Evolutionary conservation across 1,140 invertebrate species (phyloP), one percentile per base, ranked within the genome.

Genomic region (Pararge aegeria): DNA sequence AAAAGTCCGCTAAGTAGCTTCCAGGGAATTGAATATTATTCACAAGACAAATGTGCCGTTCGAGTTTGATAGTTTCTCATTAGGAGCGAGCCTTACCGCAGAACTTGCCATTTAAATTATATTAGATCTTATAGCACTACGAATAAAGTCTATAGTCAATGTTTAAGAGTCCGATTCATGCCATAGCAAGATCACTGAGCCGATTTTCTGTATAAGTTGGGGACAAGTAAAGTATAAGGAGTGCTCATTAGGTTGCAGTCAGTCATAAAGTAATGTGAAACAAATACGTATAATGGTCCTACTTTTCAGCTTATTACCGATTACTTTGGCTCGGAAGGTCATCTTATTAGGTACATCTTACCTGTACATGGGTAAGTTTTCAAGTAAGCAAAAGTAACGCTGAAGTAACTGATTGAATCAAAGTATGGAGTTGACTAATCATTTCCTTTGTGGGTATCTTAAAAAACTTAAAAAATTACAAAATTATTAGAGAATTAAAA

Each of bases 11-110:
- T 68, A 63, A 60, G 52, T 54, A 63, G 57, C 46, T 54, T 51
- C 54, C 30, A 52, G 66, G 71, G 73, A 70, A 80, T 78, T 75
- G 72, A 78, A 81, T 79, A 78, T 75, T 76, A 75, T 75, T 75
- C 73, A 75, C 70, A 70, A 77, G 74, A 79, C 78, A 81, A 81
- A 79, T 78, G 72, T 73, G 66, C 61, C 61, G 66, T 73, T 64
- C 55, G 58, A 79, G 74, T 81, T 81, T 79, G 68, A 81, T 78
- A 79, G 76, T 81, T 79, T 74, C 78, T 77, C 72, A 78, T 81
- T 78, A 79, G 70, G 54, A 60, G 56, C 52, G 49, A 53, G 58
- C 64, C 53, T 53, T 58, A 49, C 57, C 20, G 2, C 37, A 40
- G 15, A 12, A 21, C 12, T 27, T 46, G 1, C 42, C 15, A 20